Evolutionary conservation across 2,797 vertebrate species (phyloP).

Genomic region (Furcifer pardalis): DNA sequence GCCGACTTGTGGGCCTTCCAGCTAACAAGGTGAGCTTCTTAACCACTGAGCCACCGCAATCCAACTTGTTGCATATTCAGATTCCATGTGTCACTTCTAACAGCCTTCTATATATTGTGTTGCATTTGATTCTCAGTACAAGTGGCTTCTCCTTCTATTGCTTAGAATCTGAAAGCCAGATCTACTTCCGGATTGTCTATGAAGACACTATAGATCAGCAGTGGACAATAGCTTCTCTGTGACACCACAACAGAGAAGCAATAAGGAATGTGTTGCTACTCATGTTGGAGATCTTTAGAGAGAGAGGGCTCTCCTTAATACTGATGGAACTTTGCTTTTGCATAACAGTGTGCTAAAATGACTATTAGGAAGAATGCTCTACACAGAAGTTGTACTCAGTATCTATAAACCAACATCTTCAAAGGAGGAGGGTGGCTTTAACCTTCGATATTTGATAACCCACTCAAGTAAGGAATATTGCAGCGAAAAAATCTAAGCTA

Average conservation of each 20-base stretch:
- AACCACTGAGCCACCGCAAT: too few species aligned
- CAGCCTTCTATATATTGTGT: neutral
- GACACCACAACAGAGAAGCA: neutral
- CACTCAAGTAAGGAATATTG: neutral
- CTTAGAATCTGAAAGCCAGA: neutral
- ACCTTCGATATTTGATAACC: neutral
- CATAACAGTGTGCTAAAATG: neutral
- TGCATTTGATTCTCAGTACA: neutral
- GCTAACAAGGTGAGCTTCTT: too few species aligned
- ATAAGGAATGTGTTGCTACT: neutral
- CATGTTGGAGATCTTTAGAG: neutral
- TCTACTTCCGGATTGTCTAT: too few species aligned
- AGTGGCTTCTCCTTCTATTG: neutral
- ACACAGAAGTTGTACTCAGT: neutral
- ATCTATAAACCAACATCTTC: neutral
- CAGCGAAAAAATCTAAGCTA: too few species aligned
- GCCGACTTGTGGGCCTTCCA: too few species aligned
- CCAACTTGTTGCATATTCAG: neutral
- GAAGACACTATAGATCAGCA: neutral
- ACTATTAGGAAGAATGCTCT: neutral
- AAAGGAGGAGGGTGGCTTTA: neutral
- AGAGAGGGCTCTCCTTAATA: neutral
- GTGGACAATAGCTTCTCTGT: neutral
- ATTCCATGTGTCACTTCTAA: neutral
- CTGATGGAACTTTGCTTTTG: neutral